Conservation (phyloP, 1,140 invertebrate genomes). For the Amyelois transitella region DNA sequence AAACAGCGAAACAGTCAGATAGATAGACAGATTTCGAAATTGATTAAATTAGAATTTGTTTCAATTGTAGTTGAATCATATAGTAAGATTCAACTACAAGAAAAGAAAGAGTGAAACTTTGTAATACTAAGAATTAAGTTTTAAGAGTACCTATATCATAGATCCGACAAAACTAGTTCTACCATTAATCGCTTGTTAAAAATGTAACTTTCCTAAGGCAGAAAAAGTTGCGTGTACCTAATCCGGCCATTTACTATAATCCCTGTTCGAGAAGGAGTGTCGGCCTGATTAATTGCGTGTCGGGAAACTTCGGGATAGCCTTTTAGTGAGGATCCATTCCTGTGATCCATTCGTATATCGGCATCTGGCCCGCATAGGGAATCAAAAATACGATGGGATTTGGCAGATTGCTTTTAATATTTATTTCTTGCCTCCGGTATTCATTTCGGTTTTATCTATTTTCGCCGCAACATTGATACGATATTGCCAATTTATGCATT, state of each 20-base stretch:
- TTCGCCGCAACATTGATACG: too few relatives aligned
- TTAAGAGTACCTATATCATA: neutral
- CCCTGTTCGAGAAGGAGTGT: constrained; percentile 20
- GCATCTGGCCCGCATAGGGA: neutral
- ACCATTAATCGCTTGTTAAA: constrained; percentile 18
- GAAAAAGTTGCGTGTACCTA: constrained; percentile 17
- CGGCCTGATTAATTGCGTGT: constrained; percentile 25
- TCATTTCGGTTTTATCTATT: neutral
- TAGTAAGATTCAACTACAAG: too few relatives aligned
- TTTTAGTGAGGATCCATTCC: neutral
- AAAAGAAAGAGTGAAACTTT: too few relatives aligned
- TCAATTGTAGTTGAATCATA: too few relatives aligned
- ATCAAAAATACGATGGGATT: neutral
- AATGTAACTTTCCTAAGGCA: constrained; percentile 6
- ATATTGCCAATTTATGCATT: too few relatives aligned
- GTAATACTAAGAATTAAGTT: too few relatives aligned
- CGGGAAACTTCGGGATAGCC: constrained; percentile 1
- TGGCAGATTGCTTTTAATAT: neutral
- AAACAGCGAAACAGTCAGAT: too few relatives aligned
- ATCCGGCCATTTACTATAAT: constrained; percentile 31
- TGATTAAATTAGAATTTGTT: too few relatives aligned
- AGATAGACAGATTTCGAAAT: too few relatives aligned
- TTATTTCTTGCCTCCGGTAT: neutral
- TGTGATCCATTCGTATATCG: neutral
- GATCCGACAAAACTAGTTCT: neutral